phyloP scores from a whole-genome alignment of 2,113 vertebrate species.

The Aegypius monachus region DNA sequence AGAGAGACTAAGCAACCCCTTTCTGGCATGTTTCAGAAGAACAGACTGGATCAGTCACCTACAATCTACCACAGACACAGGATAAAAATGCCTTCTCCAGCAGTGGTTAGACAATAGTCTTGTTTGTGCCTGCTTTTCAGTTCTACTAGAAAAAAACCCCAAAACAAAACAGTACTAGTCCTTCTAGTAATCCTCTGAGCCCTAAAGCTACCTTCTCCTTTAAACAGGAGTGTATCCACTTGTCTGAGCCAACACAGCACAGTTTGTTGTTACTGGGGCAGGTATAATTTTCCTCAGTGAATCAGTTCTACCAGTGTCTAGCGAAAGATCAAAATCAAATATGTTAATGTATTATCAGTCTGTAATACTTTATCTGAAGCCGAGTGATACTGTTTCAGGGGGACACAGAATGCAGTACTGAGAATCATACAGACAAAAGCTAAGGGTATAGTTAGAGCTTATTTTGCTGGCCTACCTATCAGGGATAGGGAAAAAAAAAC shows the following conservation, averaged over 20 bases:
- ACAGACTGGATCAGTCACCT: not conserved
- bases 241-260: not conserved
- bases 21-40: not conserved
- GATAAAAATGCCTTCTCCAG: not conserved
- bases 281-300: not conserved
- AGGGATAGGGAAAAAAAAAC: rapidly evolving
- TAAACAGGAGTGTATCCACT: not conserved
- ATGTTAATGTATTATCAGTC: not conserved
- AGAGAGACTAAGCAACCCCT: not conserved
- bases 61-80: not conserved
- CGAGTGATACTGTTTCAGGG: not conserved
- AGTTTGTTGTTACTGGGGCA: not conserved
- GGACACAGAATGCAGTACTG: not conserved
- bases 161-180: not conserved
- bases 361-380: not conserved
- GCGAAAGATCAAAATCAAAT: not conserved
- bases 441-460: not conserved
- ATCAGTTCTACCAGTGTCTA: not conserved
- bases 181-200: not conserved
- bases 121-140: not conserved
- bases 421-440: not conserved
- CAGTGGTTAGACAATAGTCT: not conserved
- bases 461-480: not conserved
- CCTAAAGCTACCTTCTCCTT: not conserved
- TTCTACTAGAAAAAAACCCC: not conserved